A percentile compares a stretch with the other conserved stretches of the same genome.
phyloP scores from a whole-genome alignment of 2,797 vertebrate species.

The Echiichthys vipera region DNA sequence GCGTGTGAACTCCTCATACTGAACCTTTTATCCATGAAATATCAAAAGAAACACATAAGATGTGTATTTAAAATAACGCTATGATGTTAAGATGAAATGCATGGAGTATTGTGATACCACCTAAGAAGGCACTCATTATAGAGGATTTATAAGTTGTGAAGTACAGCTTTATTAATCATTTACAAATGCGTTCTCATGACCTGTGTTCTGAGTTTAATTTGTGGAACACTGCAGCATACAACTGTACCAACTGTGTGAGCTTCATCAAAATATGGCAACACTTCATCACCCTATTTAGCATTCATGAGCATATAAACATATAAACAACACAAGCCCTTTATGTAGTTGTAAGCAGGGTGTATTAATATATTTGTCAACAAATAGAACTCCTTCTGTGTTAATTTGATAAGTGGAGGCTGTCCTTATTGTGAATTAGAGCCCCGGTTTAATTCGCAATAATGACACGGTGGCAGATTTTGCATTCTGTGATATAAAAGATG shows the following conservation, averaged over 20 bases:
- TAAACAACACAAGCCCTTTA: not conserved
- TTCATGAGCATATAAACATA: not conserved
- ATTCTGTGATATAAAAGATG: not conserved
- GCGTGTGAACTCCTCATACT: conserved; percentile 17
- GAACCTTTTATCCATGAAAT: not conserved
- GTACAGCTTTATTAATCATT: not conserved
- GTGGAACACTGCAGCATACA: not conserved
- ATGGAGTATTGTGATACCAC: not conserved
- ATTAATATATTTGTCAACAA: no score
- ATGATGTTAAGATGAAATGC: not conserved
- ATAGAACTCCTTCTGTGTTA: not conserved
- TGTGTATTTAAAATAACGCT: not conserved
- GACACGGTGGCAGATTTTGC: not conserved
- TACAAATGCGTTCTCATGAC: not conserved
- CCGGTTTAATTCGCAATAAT: no score
- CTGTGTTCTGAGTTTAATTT: not conserved
- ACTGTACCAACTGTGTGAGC: not conserved
- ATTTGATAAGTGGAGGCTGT: not conserved
- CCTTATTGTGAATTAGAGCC: no score
- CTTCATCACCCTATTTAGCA: not conserved
- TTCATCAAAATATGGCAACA: not conserved
- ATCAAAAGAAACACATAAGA: not conserved
- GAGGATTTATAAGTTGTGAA: not conserved
- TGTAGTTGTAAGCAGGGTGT: not conserved
- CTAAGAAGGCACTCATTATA: not conserved